phyloP scores from a whole-genome alignment of 2,888 invertebrate genomes.

The Hydropsyche betteni region DNA sequence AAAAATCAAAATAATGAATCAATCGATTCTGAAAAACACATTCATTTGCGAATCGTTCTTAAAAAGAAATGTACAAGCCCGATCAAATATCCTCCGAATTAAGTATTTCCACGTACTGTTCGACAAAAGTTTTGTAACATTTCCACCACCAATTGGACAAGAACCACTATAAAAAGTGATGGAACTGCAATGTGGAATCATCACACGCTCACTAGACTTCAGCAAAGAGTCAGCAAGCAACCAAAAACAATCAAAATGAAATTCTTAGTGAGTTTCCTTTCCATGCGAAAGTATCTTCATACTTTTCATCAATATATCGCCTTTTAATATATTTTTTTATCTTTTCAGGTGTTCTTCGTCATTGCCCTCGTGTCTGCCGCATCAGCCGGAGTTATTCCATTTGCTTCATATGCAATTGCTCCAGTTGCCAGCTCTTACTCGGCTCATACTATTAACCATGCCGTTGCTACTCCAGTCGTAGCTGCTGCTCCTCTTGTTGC shows the following conservation, averaged over 20 bases:
- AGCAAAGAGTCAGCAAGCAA: conserved; percentile 11
- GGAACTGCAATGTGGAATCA: neutral
- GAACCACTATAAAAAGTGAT: conserved; percentile 31
- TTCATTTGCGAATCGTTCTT: no score
- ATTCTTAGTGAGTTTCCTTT: conserved; percentile 21
- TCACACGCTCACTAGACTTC: conserved; percentile 13
- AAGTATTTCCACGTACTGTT: conserved; percentile 18
- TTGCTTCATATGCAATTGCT: conserved; percentile 64
- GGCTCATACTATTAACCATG: conserved; percentile 79
- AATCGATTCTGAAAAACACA: no score
- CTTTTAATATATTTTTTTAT: conserved; percentile 31
- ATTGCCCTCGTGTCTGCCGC: conserved; percentile 56
- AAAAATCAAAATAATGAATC: no score
- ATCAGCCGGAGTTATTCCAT: conserved; percentile 59
- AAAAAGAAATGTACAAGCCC: neutral
- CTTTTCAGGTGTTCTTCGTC: conserved; percentile 61
- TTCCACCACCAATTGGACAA: neutral
- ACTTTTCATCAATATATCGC: neutral
- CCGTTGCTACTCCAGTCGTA: conserved; percentile 72
- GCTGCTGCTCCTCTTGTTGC: conserved; percentile 58
- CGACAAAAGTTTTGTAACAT: neutral
- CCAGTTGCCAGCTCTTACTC: conserved; percentile 81
- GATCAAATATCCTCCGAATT: neutral
- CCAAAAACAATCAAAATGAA: conserved; percentile 34
- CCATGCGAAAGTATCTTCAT: neutral